These are phyloP conservation scores for Drosophila willistoni DNA, from an alignment of 1,140 invertebrate genomes.

Conservation along the genomic window DNA sequence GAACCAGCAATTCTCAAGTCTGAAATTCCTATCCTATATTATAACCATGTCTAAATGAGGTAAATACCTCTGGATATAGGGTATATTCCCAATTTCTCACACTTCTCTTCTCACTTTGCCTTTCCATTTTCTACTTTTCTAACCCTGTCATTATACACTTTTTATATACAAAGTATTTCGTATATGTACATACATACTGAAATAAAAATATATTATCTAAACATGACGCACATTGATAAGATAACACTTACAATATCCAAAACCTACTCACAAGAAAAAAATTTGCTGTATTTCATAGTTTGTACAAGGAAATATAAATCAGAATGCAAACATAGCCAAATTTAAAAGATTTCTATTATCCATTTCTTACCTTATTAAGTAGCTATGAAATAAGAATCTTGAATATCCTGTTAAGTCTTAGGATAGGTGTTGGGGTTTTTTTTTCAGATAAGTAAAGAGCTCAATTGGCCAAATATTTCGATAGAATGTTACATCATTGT, in stretches of 20 bases:
- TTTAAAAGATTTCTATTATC: no score
- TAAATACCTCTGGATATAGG: no score
- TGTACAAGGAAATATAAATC: no score
- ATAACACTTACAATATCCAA: neutral
- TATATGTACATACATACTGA: neutral
- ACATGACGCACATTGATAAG: constrained; percentile 9
- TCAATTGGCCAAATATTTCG: no score
- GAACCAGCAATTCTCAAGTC: neutral
- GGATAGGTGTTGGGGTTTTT: no score
- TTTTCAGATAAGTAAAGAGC: no score
- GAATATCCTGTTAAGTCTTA: no score
- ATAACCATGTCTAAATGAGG: neutral
- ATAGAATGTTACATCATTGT: no score
- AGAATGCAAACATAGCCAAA: no score
- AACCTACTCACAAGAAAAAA: neutral
- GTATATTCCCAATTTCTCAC: neutral
- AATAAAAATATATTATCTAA: neutral
- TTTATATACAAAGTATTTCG: neutral
- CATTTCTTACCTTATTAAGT: no score
- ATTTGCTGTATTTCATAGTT: no score
- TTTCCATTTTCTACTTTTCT: neutral
- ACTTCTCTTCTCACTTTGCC: neutral
- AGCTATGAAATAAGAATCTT: no score
- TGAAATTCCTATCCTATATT: neutral
- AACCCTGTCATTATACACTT: neutral